Evolutionary conservation across 2,797 vertebrate genomes (phyloP).

Genomic region (Darevskia nairensis): DNA sequence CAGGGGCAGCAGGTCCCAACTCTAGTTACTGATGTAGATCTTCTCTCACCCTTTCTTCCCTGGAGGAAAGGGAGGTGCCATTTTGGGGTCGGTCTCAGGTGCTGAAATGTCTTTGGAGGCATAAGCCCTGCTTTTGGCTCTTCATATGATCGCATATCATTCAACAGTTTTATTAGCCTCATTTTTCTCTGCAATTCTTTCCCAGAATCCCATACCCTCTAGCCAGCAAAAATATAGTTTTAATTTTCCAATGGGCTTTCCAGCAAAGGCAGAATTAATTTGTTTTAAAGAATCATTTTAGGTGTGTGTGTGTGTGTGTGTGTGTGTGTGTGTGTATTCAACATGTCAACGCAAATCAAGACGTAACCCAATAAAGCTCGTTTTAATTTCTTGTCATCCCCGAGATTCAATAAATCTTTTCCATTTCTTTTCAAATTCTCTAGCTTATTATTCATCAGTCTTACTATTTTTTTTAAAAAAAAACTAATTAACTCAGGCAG

Average conservation of each 20-base stretch:
- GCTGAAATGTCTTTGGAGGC: too few relatives aligned
- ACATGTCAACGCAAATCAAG: conserved; percentile 28
- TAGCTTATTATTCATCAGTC: conserved; percentile 24
- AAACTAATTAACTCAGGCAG: conserved; percentile 27
- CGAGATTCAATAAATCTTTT: conserved; percentile 21
- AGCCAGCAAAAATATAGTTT: neutral
- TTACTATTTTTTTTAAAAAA: conserved; percentile 10
- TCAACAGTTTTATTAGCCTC: neutral
- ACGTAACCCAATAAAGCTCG: conserved; percentile 14
- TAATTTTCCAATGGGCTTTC: neutral
- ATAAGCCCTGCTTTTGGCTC: too few relatives aligned
- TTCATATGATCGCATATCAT: neutral
- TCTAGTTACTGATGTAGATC: too few relatives aligned
- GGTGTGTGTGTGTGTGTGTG: too few relatives aligned
- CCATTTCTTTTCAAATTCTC: neutral
- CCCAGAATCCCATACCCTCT: neutral
- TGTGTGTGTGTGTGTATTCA: neutral
- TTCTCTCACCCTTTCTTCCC: too few relatives aligned
- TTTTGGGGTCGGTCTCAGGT: too few relatives aligned
- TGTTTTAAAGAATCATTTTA: neutral
- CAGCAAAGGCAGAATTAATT: conserved; percentile 3
- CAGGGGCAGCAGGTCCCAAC: too few relatives aligned
- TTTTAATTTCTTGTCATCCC: conserved; percentile 18
- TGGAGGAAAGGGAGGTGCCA: too few relatives aligned
- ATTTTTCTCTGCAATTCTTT: neutral